A percentile compares a stretch with the other conserved stretches of the same genome.
phyloP scores from a whole-genome alignment of 2,797 vertebrate species.

The Ceryle rudis region DNA sequence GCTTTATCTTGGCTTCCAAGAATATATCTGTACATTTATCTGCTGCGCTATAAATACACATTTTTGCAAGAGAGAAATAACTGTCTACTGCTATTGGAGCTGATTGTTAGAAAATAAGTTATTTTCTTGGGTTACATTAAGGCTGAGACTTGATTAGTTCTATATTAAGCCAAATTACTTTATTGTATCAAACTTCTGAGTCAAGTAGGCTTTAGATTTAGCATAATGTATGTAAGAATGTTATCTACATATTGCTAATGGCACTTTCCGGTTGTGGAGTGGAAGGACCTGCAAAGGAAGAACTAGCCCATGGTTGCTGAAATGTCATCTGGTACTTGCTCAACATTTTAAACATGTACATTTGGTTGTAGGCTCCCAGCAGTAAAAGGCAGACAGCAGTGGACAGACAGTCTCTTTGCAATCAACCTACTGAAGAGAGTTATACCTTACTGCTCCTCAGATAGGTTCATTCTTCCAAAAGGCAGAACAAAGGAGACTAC shows the following conservation, averaged over 20 bases:
- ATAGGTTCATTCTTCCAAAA: background rate
- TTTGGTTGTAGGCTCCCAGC: background rate
- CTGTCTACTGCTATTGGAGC: background rate
- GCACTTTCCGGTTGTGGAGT: background rate
- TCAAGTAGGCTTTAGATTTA: background rate
- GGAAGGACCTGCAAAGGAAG: background rate
- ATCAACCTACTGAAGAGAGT: background rate
- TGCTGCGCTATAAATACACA: slow-evolving; percentile 10
- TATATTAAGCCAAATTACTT: slow-evolving; percentile 31
- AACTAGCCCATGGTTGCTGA: background rate
- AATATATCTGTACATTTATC: background rate
- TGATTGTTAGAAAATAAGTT: background rate
- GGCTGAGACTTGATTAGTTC: slow-evolving; percentile 19
- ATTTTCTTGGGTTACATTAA: background rate
- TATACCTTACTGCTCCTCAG: background rate
- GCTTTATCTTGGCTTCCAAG: slow-evolving; percentile 17
- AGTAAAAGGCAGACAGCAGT: background rate
- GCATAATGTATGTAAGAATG: background rate
- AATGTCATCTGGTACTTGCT: background rate
- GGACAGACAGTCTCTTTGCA: background rate
- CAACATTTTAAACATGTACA: background rate
- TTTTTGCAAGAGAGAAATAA: slow-evolving; percentile 7
- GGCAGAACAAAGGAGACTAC: background rate
- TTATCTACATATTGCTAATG: background rate
- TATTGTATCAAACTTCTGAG: slow-evolving; percentile 3